Conservation (phyloP, 2,888 invertebrate genomes). For the Rhamnusium bicolor region DNA sequence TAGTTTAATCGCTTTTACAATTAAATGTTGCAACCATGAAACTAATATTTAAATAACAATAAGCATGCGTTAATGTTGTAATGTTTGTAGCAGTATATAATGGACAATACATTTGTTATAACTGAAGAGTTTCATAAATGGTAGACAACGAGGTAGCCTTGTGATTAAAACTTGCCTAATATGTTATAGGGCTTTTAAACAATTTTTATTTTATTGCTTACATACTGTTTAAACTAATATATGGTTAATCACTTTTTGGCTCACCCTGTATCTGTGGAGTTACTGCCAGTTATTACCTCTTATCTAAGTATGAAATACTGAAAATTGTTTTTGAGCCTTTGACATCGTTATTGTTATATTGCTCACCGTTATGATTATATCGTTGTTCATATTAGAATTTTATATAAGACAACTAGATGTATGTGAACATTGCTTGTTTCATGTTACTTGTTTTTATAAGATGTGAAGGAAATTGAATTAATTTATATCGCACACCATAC, state of each 20-base stretch:
- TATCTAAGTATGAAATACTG: neutral
- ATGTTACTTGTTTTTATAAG: constrained; percentile 27
- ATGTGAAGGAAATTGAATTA: constrained; percentile 5
- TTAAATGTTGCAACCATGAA: constrained; percentile 34
- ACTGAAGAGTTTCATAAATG: constrained; percentile 26
- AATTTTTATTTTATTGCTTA: constrained; percentile 5
- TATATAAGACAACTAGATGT: constrained; percentile 23
- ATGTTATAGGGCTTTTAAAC: constrained; percentile 11
- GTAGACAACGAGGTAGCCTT: constrained; percentile 55
- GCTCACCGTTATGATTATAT: constrained; percentile 33
- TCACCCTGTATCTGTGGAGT: neutral
- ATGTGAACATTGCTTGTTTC: neutral
- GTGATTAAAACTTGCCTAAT: constrained; percentile 50
- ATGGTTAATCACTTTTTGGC: neutral
- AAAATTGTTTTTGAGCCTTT: constrained; percentile 28
- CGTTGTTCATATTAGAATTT: constrained; percentile 33
- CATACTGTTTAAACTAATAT: neutral
- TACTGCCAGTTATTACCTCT: neutral
- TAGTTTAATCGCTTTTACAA: constrained; percentile 35
- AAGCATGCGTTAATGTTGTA: constrained; percentile 50
- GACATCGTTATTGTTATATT: constrained; percentile 35
- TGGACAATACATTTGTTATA: constrained; percentile 54
- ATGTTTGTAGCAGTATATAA: constrained; percentile 51
- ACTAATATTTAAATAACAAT: constrained; percentile 16
- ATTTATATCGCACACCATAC: constrained; percentile 19